Base-by-base conservation (phyloP, 2,113 vertebrate genomes). In the Sturnus vulgaris region DNA sequence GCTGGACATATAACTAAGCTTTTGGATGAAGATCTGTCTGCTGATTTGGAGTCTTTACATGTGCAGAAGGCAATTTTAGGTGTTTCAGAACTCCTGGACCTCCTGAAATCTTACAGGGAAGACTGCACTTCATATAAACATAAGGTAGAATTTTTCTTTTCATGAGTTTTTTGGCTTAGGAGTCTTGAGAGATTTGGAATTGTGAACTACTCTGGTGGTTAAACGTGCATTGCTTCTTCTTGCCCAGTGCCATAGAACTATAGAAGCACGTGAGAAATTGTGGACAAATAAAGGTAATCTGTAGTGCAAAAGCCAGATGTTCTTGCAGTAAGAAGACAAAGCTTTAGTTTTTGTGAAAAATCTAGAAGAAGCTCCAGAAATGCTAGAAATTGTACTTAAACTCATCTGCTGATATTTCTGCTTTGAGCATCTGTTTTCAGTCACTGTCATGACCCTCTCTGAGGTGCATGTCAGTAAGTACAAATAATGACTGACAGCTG, bases 1-100 rank as follows among this genome's bases (percentile, higher is more conserved):
- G 92, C 97, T 1, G 98, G 98, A 79, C 99, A 99, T 96, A 98
- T 99, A 93, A 98, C 98, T 55, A 98, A 95, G 47, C 97, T 98
- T 83, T 94, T 99, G 96, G 98, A 98, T 95, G 98, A 99, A 93
- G 98, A 98, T 40, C 95, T 99, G 18, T 98, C 96, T 80, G 97
- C 96, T 7, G 98, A 99, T 69, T 96, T 99, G 93, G 98, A 98
- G 86, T 97, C 98, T 85, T 95, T 99, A 68, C 96, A 97, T 15
- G 91, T 99, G 60, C 98, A 98, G 68, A 98, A 98, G 69, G 96
- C 98, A 55, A 96, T 95, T 68, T 93, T 53, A 7, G 80, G 95
- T 0, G 46, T 99, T 80, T 98, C 98, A 30, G 98, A 97, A 85
- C 98, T 99, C 33, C 91, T 99, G 96, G 96, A 97, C 75, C 93